A percentile compares a stretch with the other conserved stretches of the same genome.
These are phyloP conservation scores for Agrochola lychnidis DNA, from an alignment of 2,888 invertebrate genomes.

Conservation along the genomic window DNA sequence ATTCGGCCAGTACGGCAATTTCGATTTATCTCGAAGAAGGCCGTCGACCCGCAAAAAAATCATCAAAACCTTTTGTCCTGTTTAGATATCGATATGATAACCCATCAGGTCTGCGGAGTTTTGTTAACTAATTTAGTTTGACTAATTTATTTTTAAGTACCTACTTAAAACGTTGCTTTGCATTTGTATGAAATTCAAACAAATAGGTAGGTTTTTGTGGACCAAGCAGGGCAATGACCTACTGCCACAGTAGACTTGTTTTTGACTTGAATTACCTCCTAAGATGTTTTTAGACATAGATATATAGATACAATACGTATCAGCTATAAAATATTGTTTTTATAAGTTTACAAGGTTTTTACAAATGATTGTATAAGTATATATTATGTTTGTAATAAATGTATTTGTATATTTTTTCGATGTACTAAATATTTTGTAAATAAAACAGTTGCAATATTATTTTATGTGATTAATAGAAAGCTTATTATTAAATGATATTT, in stretches of 20 bases:
- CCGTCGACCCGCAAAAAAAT: background rate
- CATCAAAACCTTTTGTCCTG: background rate
- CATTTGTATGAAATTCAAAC: background rate
- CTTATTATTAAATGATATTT: background rate
- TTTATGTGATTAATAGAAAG: background rate
- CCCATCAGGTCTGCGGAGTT: background rate
- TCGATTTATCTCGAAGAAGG: too few species aligned
- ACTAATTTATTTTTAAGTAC: conserved; percentile 3
- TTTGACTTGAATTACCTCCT: conserved; percentile 8
- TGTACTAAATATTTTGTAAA: conserved; percentile 22
- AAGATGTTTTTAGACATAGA: background rate
- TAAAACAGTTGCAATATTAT: conserved; percentile 17
- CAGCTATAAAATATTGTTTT: background rate
- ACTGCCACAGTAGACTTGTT: background rate
- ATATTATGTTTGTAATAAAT: background rate
- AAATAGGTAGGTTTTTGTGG: conserved; percentile 12
- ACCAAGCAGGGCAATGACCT: background rate
- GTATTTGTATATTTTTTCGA: background rate
- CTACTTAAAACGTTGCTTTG: background rate
- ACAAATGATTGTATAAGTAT: too few species aligned
- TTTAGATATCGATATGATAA: background rate
- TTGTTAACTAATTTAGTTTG: background rate
- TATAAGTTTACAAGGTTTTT: too few species aligned
- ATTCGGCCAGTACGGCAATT: too few species aligned
- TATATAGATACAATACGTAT: background rate